phyloP scores from a whole-genome alignment of 2,113 vertebrate species.

The Apteryx owenii region DNA sequence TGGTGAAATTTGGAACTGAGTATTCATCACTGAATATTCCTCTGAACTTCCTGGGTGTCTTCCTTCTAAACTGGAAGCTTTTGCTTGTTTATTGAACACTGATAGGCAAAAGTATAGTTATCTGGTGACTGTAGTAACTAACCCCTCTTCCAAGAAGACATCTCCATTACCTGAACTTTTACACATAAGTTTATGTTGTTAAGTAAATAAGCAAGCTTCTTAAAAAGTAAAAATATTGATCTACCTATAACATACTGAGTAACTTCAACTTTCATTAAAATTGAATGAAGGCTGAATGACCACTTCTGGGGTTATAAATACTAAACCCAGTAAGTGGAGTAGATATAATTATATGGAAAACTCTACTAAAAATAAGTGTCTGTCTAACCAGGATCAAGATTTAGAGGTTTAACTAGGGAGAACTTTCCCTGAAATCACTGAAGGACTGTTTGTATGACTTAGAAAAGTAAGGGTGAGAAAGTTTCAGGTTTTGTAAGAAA shows the following conservation, averaged over 20 bases:
- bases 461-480: not conserved
- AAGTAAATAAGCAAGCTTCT: not conserved
- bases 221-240: not conserved
- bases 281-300: constrained; percentile 16
- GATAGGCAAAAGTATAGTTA: not conserved
- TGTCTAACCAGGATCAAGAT: not conserved
- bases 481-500: not conserved
- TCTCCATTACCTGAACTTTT: not conserved
- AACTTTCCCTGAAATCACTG: constrained; percentile 7
- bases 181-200: not conserved
- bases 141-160: not conserved
- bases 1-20: not conserved
- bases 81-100: constrained; percentile 5
- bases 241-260: constrained; percentile 22
- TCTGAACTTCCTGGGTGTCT: not conserved
- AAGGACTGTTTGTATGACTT: not conserved
- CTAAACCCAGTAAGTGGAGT: constrained; percentile 1
- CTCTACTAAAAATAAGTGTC: not conserved
- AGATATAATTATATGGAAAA: constrained; percentile 30
- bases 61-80: not conserved
- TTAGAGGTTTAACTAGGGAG: not conserved
- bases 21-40: not conserved
- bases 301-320: not conserved
- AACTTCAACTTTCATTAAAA: constrained; percentile 30
- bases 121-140: not conserved